Evolutionary conservation across 2,113 vertebrate genomes (phyloP), one percentile per base, ranked within the genome.

Genomic region (Aleadryas rufinucha): DNA sequence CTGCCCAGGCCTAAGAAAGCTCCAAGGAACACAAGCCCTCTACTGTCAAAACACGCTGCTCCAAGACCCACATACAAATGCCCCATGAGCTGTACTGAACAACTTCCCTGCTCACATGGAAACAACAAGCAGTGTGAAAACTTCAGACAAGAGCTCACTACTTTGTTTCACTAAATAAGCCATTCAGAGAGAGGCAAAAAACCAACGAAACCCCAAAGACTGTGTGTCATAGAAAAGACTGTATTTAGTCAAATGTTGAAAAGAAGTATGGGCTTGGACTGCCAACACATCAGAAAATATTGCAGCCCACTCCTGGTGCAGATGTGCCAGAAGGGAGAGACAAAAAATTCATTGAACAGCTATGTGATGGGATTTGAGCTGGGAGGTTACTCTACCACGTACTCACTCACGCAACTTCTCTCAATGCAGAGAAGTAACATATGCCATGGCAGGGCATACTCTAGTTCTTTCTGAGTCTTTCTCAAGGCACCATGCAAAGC

Each of bases 41-140:
- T 10, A 6, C 33, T 59, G 8, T 45, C 35, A 56, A 52, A 59
- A 42, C 31, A 59, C 30, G 12, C 11, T 54, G 22, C 50, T 85
- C 59, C 0, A 0, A 72, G 45, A 66, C 6, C 16, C 21, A 56
- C 35, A 56, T 7, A 50, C 4, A 64, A 54, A 72, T 2, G 2
- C 11, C 13, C 9, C 33, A 42, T 0, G 0, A 81, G 53, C 7
- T 84, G 54, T 9, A 37, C 50, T 47, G 27, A 69, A 9, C 7
- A 18, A 22, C 47, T 77, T 81, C 24, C 13, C 16, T 60, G 23
- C 54, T 95, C 24, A 65, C 5, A 4, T 8, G 22, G n/a, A 57
- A 84, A 54, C 3, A 83, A 52, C 5, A 44, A 57, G 21, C 20
- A 59, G 19, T 3, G 10, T 59, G 21, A 66, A 83, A 85, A 90